phyloP scores from a whole-genome alignment of 2,888 invertebrate genomes.

The Sussaba pulchella region DNA sequence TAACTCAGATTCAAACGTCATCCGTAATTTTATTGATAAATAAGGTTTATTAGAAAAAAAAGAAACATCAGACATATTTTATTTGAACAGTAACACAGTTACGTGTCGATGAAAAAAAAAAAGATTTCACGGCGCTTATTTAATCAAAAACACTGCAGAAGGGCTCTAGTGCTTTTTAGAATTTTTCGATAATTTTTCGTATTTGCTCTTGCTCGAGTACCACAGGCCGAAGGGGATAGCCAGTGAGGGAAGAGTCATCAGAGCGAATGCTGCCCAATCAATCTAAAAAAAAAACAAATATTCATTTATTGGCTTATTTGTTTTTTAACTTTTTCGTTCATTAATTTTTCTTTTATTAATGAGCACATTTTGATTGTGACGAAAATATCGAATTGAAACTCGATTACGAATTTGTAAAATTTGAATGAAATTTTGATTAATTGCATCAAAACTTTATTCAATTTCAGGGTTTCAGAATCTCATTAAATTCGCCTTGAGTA shows the following conservation, averaged over 20 bases:
- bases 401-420: no score
- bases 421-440: no score
- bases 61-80: slow-evolving; percentile 75
- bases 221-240: slow-evolving; percentile 97
- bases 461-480: no score
- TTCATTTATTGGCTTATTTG: no score
- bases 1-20: no score
- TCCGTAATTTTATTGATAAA: no score
- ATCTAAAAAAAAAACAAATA: slow-evolving; percentile 84
- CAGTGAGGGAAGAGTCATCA: slow-evolving; percentile 98
- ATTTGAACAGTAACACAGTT: slow-evolving; percentile 74
- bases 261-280: slow-evolving; percentile 98
- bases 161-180: slow-evolving; percentile 87
- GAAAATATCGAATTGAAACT: no score
- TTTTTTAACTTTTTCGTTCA: slow-evolving; percentile 12
- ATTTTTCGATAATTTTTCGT: slow-evolving; percentile 91
- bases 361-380: neutral
- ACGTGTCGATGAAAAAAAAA: slow-evolving; percentile 60
- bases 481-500: no score
- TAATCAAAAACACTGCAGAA: slow-evolving; percentile 14
- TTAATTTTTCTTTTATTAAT: neutral
- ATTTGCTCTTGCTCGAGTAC: slow-evolving; percentile 97
- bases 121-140: slow-evolving; percentile 43
- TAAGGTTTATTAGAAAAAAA: slow-evolving; percentile 78
- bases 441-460: no score